phyloP scores from a whole-genome alignment of 2,797 vertebrate genomes.

The Silurus aristotelis region DNA sequence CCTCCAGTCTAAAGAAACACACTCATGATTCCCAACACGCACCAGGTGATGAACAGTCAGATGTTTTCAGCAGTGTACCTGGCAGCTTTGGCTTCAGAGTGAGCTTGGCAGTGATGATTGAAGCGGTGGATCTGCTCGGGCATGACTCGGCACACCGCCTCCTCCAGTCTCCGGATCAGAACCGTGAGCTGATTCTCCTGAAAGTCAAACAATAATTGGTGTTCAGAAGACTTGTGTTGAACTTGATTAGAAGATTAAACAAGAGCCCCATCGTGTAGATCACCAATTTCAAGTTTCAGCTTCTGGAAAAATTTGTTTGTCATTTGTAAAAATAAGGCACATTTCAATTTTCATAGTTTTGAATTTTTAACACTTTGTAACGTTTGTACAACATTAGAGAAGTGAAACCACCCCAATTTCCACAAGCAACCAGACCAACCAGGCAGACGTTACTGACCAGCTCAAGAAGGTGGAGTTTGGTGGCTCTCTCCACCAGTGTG shows the following conservation, averaged over 20 bases:
- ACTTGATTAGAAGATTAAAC: not conserved
- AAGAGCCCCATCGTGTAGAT: not conserved
- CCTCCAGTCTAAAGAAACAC: slow-evolving; percentile 73
- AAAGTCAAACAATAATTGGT: slow-evolving; percentile 12
- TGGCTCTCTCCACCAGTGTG: slow-evolving; percentile 84
- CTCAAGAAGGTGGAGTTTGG: slow-evolving; percentile 81
- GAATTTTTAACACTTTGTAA: too few species aligned
- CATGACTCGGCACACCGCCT: slow-evolving; percentile 85
- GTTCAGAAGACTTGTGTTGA: too few species aligned
- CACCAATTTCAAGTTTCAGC: too few species aligned
- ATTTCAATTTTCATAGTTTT: not conserved
- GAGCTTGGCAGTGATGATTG: slow-evolving; percentile 80
- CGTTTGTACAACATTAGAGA: not conserved
- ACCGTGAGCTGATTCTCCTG: slow-evolving; percentile 77
- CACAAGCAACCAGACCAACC: too few species aligned
- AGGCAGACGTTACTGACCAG: slow-evolving; percentile 33
- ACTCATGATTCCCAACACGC: not conserved
- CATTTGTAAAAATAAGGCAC: too few species aligned
- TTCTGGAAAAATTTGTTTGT: too few species aligned
- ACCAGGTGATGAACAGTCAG: too few species aligned
- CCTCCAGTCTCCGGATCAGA: slow-evolving; percentile 83
- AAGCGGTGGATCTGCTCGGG: slow-evolving; percentile 87
- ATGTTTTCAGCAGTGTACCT: slow-evolving; percentile 70
- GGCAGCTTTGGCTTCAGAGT: slow-evolving; percentile 81
- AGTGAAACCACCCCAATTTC: not conserved